Base-by-base conservation (phyloP, 2,888 invertebrate genomes). In the Slavum lentiscoides region DNA sequence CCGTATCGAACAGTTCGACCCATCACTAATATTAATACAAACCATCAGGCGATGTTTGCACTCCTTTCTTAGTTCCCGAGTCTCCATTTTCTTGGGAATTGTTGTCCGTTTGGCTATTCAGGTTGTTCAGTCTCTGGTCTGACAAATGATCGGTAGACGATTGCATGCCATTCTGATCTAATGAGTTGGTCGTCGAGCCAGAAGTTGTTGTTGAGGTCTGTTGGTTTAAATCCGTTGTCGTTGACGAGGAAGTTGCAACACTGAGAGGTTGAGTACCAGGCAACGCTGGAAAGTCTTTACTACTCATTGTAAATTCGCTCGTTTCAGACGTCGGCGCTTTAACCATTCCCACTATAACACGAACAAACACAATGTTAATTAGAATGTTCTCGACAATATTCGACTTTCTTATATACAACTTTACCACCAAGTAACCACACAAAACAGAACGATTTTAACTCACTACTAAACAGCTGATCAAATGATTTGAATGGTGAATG, bases 261-360 rank as follows among this genome's bases (percentile, higher is more conserved):
- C 66, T 82, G 77, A 82, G 82, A 74, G 83, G 82, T 85, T 93
- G 93, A 84, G 95, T 95, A 85, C 98, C 98, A 84, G 98, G 99
- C 86, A 99, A 89, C 87, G 99, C 99, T 85, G 99, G 99, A 88
- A 99, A 99, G 89, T 99, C 99, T 89, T 99, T 98, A 85, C 94
- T 96, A 85, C 97, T 97, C 93, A 99, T 99, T 86, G 96, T 94
- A 89, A 96, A 96, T 89, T 96, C 96, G 84, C 93, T 94, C 86
- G 95, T 91, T 88, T 96, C 96, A 74, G 94, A 91, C 86, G 94
- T 94, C 83, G 96, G 96, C 88, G 95, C 95, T 89, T 96, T 96
- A 85, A 96, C 95, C 95, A 96, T 95, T 87, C 95, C 95, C 88
- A 95, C 93, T 93, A 88, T 74, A 49, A 83, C 82, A 49, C 3